These are phyloP conservation scores for Clupea harengus DNA, from an alignment of 2,113 vertebrate species.

Conservation along the genomic window DNA sequence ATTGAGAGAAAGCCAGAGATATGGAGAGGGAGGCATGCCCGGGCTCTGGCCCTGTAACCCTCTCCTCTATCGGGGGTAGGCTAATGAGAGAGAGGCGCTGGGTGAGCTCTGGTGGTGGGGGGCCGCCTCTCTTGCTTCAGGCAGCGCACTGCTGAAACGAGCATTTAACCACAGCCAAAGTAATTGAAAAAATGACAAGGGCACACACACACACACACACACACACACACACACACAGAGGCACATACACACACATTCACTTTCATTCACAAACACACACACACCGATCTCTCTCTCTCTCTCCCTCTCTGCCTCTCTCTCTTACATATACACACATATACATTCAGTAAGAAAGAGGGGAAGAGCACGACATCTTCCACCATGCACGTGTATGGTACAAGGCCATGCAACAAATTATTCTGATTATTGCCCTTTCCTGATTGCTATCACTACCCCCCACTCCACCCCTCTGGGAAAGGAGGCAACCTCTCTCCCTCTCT, in stretches of 20 bases:
- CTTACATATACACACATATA: conserved; percentile 27
- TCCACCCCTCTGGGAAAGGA: neutral
- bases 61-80: conserved; percentile 62
- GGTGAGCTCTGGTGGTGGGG: conserved; percentile 68
- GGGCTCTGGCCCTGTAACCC: conserved; percentile 3
- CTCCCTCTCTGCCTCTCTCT: neutral
- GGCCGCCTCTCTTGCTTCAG: conserved; percentile 67
- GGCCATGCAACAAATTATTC: conserved; percentile 63
- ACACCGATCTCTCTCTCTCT: conserved; percentile 27
- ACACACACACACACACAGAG: conserved; percentile 43
- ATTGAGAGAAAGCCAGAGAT: neutral
- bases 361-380: neutral
- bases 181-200: conserved; percentile 79
- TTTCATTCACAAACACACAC: conserved; percentile 57
- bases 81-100: conserved; percentile 72
- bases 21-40: neutral
- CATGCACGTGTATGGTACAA: conserved; percentile 5
- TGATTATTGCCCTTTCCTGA: conserved; percentile 69
- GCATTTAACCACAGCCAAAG: conserved; percentile 73
- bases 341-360: neutral
- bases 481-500: neutral
- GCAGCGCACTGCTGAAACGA: conserved; percentile 72
- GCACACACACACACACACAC: conserved; percentile 61
- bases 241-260: neutral
- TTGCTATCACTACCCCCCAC: conserved; percentile 38